Base-by-base conservation (phyloP, 2,113 vertebrate species). In the Nannospalax galili region DNA sequence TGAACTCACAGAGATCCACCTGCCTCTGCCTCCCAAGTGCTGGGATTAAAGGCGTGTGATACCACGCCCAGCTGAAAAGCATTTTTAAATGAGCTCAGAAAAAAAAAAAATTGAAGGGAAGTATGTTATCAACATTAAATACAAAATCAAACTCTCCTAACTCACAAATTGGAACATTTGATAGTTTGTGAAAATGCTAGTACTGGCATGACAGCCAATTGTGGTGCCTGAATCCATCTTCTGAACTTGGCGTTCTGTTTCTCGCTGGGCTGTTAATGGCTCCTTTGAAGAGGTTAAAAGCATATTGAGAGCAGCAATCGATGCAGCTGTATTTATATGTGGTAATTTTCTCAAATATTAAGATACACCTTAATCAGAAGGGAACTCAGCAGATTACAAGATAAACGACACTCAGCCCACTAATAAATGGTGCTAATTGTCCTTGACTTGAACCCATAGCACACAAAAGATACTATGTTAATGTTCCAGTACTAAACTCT, bases 201-300 rank as follows among this genome's bases (percentile, higher is more conserved):
- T 77, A 0, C 81, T 22, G 64, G 64, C 1, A 5, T 7, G 40
- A 37, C 5, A n/a, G 91, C 88, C 73, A 14, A 19, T 24, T 22
- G 9, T 7, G 0, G 35, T 93, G 77, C 92, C 79, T 91, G 89
- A 16, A 8, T 32, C 56, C 69, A 16, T 84, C 77, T 85, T 95
- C 95, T 79, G 91, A 70, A 80, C 93, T 74, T 65, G 67, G 74
- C 74, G 82, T 15, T 80, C 62, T 45, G 56, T 86, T 95, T 95
- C 96, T 97, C 80, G 95, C 92, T 97, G 95, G 95, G 97, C 96
- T 96, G 95, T 95, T 96, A 98, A 97, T 94, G 96, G 97, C 89
- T 96, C 97, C 97, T 98, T 97, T 91, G 96, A 97, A 97, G 96
- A 97, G 96, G 96, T 96, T 98, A 97, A 97, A 97, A 97, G 97